Evolutionary conservation across 1,140 invertebrate species (phyloP).

Genomic region (Eriocheir sinensis): DNA sequence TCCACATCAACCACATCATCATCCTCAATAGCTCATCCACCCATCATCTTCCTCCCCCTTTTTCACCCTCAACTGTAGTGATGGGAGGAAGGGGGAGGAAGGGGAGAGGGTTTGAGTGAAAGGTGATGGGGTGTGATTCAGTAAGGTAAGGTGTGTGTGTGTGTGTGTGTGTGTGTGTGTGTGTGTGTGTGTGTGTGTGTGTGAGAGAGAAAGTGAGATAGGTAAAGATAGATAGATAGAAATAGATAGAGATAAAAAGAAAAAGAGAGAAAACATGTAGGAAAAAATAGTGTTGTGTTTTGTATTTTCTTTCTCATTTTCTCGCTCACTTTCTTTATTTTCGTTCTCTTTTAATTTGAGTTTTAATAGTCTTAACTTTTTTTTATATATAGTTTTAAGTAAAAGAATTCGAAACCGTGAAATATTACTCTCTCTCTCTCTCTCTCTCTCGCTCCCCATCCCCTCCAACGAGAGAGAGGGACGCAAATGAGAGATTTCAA

Average conservation of each 20-base stretch:
- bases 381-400: too few relatives aligned
- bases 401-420: too few relatives aligned
- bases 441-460: neutral
- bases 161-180: neutral
- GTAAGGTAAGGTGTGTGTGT: constrained; percentile 23
- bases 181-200: neutral
- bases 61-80: too few relatives aligned
- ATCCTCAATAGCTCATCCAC: neutral
- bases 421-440: neutral
- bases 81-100: neutral
- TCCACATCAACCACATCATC: neutral
- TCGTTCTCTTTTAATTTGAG: too few relatives aligned
- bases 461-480: neutral
- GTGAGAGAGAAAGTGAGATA: too few relatives aligned
- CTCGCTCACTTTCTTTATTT: neutral
- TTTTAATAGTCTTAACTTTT: too few relatives aligned
- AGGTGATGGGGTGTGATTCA: neutral
- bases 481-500: constrained; percentile 14
- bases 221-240: too few relatives aligned
- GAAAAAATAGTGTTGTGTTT: neutral
- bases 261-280: too few relatives aligned
- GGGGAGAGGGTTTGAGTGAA: neutral
- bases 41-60: neutral
- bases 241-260: neutral
- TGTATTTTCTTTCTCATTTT: neutral